Evolutionary conservation across 2,113 vertebrate genomes (phyloP).

Genomic region (Leptobrachium leishanense): DNA sequence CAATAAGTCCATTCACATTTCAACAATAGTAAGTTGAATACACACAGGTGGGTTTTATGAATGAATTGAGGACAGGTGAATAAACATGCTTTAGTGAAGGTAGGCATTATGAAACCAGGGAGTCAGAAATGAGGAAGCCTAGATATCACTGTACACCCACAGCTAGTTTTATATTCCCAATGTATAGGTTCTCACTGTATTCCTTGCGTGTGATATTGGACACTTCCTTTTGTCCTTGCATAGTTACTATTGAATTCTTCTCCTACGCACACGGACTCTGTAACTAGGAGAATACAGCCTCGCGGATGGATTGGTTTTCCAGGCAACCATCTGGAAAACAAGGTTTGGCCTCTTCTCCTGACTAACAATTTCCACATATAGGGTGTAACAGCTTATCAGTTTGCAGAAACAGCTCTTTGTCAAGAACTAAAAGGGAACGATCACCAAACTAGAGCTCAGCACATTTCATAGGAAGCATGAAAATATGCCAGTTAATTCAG

Average conservation of each 20-base stretch:
- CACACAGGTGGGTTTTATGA: slow-evolving; percentile 10
- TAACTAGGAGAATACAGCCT: neutral
- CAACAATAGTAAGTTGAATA: neutral
- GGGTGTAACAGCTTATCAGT: neutral
- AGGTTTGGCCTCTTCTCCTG: neutral
- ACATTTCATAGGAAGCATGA: too few relatives aligned
- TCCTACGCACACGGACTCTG: neutral
- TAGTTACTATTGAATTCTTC: slow-evolving; percentile 1
- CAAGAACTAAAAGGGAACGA: too few relatives aligned
- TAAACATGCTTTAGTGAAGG: neutral
- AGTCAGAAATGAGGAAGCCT: neutral
- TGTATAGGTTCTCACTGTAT: neutral
- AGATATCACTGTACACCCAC: neutral
- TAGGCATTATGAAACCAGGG: slow-evolving; percentile 16
- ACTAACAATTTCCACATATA: neutral
- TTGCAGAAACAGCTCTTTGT: too few relatives aligned
- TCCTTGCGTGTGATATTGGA: neutral
- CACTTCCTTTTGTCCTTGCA: slow-evolving; percentile 2
- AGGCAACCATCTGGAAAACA: neutral
- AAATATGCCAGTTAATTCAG: too few relatives aligned
- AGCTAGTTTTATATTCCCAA: neutral
- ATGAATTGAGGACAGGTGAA: slow-evolving; percentile 25
- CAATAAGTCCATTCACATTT: neutral
- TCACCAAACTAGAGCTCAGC: too few relatives aligned
- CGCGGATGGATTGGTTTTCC: neutral